Conservation (phyloP, 2,888 invertebrate genomes). For the Heterodera filipjevi region DNA sequence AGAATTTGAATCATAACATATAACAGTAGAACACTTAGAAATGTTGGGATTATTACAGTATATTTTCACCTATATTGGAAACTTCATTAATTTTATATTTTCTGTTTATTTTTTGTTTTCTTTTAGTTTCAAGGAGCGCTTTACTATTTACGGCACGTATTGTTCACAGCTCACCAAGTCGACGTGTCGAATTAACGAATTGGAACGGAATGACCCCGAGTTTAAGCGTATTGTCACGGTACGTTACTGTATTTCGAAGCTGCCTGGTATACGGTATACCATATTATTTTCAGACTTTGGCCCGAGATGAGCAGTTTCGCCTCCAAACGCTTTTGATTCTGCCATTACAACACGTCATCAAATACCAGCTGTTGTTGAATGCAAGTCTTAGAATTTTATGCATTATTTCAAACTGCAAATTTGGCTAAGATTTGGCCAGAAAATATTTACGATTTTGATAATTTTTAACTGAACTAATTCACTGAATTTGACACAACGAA, state of each 20-base stretch:
- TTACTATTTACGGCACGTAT: slow-evolving; percentile 91
- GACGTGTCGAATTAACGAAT: slow-evolving; percentile 81
- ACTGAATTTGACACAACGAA: too few relatives aligned
- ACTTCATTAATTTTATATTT: too few relatives aligned
- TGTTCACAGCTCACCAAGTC: slow-evolving; percentile 89
- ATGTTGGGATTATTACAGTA: too few relatives aligned
- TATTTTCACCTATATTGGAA: not conserved
- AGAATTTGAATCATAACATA: too few relatives aligned
- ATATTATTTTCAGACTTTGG: slow-evolving; percentile 82
- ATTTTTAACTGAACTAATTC: too few relatives aligned
- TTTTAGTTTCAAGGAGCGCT: slow-evolving; percentile 79
- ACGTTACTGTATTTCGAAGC: slow-evolving; percentile 8
- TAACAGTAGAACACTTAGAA: too few relatives aligned
- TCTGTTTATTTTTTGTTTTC: not conserved
- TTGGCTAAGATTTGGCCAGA: too few relatives aligned
- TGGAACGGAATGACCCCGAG: slow-evolving; percentile 62
- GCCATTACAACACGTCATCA: slow-evolving; percentile 96
- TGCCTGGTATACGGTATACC: too few relatives aligned
- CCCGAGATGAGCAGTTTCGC: slow-evolving; percentile 85
- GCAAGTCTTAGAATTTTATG: slow-evolving; percentile 24
- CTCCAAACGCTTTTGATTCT: slow-evolving; percentile 92
- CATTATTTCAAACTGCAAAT: too few relatives aligned
- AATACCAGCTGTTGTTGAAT: slow-evolving; percentile 81
- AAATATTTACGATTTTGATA: too few relatives aligned
- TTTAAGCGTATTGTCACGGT: slow-evolving; percentile 39